Evolutionary conservation across 2,797 vertebrate genomes (phyloP), one percentile per base, ranked within the genome.

Genomic region (Enteromius unitaeniatus): DNA sequence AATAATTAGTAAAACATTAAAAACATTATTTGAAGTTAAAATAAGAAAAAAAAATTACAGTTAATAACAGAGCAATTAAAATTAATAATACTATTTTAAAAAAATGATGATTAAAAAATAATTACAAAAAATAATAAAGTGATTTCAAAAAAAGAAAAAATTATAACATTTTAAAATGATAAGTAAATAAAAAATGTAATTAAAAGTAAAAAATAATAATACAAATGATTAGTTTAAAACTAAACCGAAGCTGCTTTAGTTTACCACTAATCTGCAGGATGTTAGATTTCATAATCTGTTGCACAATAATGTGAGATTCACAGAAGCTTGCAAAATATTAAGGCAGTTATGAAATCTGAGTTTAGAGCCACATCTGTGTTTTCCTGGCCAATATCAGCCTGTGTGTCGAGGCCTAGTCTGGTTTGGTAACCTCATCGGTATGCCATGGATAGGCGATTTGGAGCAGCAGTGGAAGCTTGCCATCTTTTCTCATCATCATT

Each of bases 311-410:
- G 42, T 49, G 69, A 72, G 45, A 19, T 72, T 72, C 4, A 73
- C 26, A 34, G 11, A 3, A 13, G 15, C 15, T 51, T 51, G 70
- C 45, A 31, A 51, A 21, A 53, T 49, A 72, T 28, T 49, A 45
- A 4, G 55, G 10, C n/a, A 47, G 42, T 70, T 72, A 28, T 23
- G 23, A 17, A 15, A 81, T 21, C 11, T 64, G 34, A 70, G 72
- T 76, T 60, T 83, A 64, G 14, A 64, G 26, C 7, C 60, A 31
- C 67, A 72, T 68, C 81, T 83, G 76, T 85, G 67, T 83, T 83
- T 83, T 78, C 76, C 93, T 94, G 93, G 94, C 95, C 95, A 95
- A 95, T 93, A 94, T 95, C 95, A 88, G 91, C 91, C 93, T 93
- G 94, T 90, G 87, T 77, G 64, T 86, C 1, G 76, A 85, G 89